Percentiles rank a stretch among this genome's conserved stretches.
Evolutionary conservation across 1,140 invertebrate genomes (phyloP).

Genomic region (Drosophila punjabiensis): DNA sequence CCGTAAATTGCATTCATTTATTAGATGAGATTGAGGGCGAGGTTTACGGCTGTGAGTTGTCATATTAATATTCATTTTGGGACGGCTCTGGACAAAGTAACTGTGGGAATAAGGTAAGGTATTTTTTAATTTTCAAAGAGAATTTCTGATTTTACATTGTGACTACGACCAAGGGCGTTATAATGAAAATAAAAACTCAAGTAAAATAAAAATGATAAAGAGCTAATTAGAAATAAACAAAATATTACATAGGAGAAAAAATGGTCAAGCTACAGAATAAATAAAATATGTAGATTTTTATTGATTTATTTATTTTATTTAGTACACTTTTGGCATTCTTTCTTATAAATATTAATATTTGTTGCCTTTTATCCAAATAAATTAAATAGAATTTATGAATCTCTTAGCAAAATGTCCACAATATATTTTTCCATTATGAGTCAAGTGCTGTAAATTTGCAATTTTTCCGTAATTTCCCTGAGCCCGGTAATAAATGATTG

Average conservation of each 20-base stretch:
- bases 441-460: slow-evolving; percentile 29
- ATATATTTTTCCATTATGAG: slow-evolving; percentile 26
- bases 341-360: neutral
- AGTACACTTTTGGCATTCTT: neutral
- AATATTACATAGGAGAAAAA: neutral
- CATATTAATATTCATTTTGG: slow-evolving; percentile 47
- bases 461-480: slow-evolving; percentile 19
- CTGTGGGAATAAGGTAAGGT: slow-evolving; percentile 4
- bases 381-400: slow-evolving; percentile 7
- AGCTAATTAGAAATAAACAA: neutral
- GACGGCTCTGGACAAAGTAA: neutral
- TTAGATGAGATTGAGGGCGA: slow-evolving; percentile 34
- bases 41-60: slow-evolving; percentile 29
- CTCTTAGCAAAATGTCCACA: slow-evolving; percentile 9
- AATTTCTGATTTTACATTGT: slow-evolving; percentile 1
- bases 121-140: slow-evolving; percentile 7
- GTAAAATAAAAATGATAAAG: neutral
- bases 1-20: slow-evolving; percentile 64
- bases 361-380: neutral
- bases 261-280: neutral
- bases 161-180: neutral
- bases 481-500: slow-evolving; percentile 54
- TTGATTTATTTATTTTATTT: too few relatives aligned
- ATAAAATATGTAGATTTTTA: too few relatives aligned
- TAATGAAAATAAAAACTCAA: too few relatives aligned